Evolutionary conservation across 2,888 invertebrate species (phyloP), one percentile per base, ranked within the genome.

Genomic region (Ecdyonurus torrentis): DNA sequence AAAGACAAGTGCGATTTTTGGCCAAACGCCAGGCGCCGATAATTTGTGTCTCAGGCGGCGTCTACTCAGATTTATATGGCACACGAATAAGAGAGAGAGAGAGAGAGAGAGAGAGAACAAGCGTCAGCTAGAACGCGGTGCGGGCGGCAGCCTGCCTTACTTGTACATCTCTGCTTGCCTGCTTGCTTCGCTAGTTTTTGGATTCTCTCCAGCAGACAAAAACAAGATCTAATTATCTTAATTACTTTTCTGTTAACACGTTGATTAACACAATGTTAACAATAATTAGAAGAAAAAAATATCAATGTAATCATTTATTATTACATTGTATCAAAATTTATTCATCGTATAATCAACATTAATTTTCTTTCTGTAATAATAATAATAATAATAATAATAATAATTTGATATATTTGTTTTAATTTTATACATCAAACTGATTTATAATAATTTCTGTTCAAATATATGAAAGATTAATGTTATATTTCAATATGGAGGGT

Each of bases 161-260:
- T 7, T 18, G 10, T 10, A 10, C 7, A 50, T 7, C 19, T n/a
- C n/a, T 55, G 55, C 55, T 55, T 22, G 19, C 55, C 22, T 22
- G n/a, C n/a, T 7, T 55, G 22, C 22, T 55, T 55, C 22, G 22
- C n/a, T 55, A 55, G 19, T 55, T 55, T 55, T 55, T 55, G 55
- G 55, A 55, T 55, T 22, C 19, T 55, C n/a, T 55, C 55, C 55
- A 55, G 55, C 22, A 55, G 55, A 55, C 55, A 55, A 55, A 55
- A 55, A 55, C 55, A 55, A 55, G 55, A 55, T 55, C 55, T 55
- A 55, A 55, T 55, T 55, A 55, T 55, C 55, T 55, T 55, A 55
- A 55, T 55, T 55, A 55, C 55, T 55, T 55, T 55, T 55, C 55
- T 55, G 55, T 55, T 55, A 55, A 55, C 55, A 55, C 55, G 55